Conservation (phyloP, 2,797 vertebrate genomes). For the Discoglossus pictus region DNA sequence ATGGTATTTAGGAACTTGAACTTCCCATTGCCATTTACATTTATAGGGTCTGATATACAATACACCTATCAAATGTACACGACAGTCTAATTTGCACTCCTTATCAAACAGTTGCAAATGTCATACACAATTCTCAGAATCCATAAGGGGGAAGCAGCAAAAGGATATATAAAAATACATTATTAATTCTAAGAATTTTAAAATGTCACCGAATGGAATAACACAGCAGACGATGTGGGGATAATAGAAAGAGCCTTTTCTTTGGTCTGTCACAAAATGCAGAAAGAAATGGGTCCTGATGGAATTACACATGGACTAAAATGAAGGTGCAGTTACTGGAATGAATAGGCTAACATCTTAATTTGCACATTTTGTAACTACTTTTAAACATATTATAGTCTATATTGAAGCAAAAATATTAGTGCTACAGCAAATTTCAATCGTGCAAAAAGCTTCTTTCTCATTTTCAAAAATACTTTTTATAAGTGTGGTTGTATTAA, state of each 20-base stretch:
- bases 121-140: constrained; percentile 11
- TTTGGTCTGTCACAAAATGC: constrained; percentile 20
- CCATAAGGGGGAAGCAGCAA: constrained; percentile 13
- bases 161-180: constrained; percentile 34
- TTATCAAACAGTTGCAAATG: constrained; percentile 37
- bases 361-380: not conserved
- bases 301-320: constrained; percentile 8
- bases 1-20: constrained; percentile 14
- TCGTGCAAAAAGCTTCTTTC: no score
- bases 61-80: constrained; percentile 32
- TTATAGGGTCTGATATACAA: constrained; percentile 27
- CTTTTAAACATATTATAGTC: not conserved
- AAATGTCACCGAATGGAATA: constrained; percentile 37
- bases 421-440: no score
- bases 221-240: constrained; percentile 12
- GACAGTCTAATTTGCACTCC: constrained; percentile 35
- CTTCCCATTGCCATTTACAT: constrained; percentile 21
- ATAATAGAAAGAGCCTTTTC: constrained; percentile 27
- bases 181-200: constrained; percentile 16
- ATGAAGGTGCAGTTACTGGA: not conserved
- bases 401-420: constrained; percentile 1
- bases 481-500: no score
- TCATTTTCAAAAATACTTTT: no score
- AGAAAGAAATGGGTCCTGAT: constrained; percentile 6
- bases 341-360: constrained; percentile 5